Evolutionary conservation across 2,888 invertebrate genomes (phyloP), one percentile per base, ranked within the genome.

Genomic region (Xanthia icteritia): DNA sequence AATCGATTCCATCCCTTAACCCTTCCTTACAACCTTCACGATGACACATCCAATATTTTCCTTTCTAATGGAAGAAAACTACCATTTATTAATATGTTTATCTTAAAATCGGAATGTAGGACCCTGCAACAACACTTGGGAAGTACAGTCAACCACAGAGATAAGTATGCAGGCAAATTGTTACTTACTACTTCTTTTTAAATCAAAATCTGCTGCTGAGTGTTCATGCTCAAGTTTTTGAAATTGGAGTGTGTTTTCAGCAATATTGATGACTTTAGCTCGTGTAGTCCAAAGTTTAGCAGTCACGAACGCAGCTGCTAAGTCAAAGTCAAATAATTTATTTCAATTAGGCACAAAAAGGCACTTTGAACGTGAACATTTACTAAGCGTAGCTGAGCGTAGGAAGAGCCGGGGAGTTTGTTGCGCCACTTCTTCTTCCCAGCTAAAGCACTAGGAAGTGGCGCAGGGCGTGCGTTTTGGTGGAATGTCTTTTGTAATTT

Each of bases 61-160:
- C 9, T 82, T 77, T 54, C 86, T 83, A 83, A 83, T 83, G 83
- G 86, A 74, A 69, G 74, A 78, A 82, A 85, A 83, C 83, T 83
- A 83, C 83, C 68, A 85, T 72, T 69, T 73, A 74, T 84, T 81
- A 86, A 81, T 86, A 85, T 85, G 81, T 86, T 85, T 83, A 81
- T 86, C 73, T 79, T 78, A 58, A 77, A 56, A 83, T 80, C 11
- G 69, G 73, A 77, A 81, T 76, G 81, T 63, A 60, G 75, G 73
- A 86, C 77, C 72, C 54, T 83, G 48, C 1, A 76, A 78, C 27
- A 84, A 85, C 81, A 85, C 77, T 79, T 45, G 60, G 15, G 2
- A 42, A 0, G 71, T 83, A 81, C 79, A 51, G 15, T 51, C 70
- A 20, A 31, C 11, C 5, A 61, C 48, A 51, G 5, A 6, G 27